Evolutionary conservation across 1,140 invertebrate genomes (phyloP).

Genomic region (Bactericera cockerelli): DNA sequence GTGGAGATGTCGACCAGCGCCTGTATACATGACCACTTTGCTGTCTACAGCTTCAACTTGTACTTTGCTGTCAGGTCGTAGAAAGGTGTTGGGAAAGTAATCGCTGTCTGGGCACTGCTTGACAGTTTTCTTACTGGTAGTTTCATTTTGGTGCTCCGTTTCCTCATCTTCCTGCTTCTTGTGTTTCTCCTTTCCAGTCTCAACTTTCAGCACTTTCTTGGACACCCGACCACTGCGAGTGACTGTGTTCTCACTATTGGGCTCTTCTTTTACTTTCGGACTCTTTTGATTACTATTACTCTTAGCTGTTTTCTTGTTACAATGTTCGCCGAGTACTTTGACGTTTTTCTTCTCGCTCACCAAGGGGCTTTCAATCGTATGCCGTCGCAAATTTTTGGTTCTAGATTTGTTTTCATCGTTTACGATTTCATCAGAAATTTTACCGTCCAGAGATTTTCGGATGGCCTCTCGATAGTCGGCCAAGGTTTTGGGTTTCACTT

Average conservation of each 20-base stretch:
- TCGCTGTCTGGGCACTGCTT: neutral
- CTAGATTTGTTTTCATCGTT: neutral
- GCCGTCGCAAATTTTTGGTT: neutral
- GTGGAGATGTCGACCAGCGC: neutral
- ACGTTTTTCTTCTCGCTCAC: neutral
- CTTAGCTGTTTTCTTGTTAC: neutral
- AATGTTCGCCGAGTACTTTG: neutral
- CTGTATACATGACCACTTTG: neutral
- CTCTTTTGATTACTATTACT: neutral
- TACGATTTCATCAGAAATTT: neutral
- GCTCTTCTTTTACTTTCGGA: neutral
- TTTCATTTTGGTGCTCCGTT: neutral
- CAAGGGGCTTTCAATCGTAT: neutral
- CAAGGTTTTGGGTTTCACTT: constrained; percentile 3
- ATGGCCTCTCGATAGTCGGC: neutral
- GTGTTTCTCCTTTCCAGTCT: neutral
- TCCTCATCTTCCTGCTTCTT: neutral
- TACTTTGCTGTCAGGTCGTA: neutral
- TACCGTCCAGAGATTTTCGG: neutral
- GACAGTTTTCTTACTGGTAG: neutral
- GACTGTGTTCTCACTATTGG: neutral
- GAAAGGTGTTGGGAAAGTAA: neutral
- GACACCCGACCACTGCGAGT: neutral
- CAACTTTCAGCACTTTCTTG: constrained; percentile 3
- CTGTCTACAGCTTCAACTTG: neutral